Base-by-base conservation (phyloP, 2,113 vertebrate species). In the Dendropsophus ebraccatus region DNA sequence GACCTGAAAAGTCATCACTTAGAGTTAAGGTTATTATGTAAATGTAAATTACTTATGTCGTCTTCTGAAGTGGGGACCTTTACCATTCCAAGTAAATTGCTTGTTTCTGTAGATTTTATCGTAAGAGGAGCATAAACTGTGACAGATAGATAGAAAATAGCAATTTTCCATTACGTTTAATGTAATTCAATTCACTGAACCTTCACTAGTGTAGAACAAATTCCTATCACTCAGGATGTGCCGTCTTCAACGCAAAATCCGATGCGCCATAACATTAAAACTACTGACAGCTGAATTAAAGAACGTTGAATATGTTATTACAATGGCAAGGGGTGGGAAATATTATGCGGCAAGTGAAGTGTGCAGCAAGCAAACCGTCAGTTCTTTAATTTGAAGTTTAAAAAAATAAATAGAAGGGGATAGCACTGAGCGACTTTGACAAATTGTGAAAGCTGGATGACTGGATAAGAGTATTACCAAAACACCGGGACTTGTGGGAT, bases 151-250 rank as follows among this genome's bases (percentile, higher is more conserved):
- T 17, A 45, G 77, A 80, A 80, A 80, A 80, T 80, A 80, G 54
- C 23, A 80, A 80, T 80, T 80, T 80, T 80, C 77, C 77, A 62
- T 80, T 80, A 80, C 37, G 5, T 80, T 56, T 62, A 62, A 62
- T 80, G 10, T 25, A 80, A 60, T 80, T 60, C 54, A 45, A 37
- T 60, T 62, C 77, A 17, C 32, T 25, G 32, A 80, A 62, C 35
- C 56, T 28, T 60, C 13, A 62, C 54, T 41, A 23, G 37, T 17
- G 23, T 35, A 41, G 77, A 62, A 80, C 35, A 35, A 80, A 80
- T 41, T 80, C 56, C 77, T 62, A 23, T 62, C 77, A 45, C 21
- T 80, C 77, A 80, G 35, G 45, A 25, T 0, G 14, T 16, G 0
- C 11, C 9, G 35, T 72, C 19, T 16, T 72, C 69, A 45, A 9